Evolutionary conservation across 2,113 vertebrate species (phyloP).

Genomic region (Dasypus novemcinctus): DNA sequence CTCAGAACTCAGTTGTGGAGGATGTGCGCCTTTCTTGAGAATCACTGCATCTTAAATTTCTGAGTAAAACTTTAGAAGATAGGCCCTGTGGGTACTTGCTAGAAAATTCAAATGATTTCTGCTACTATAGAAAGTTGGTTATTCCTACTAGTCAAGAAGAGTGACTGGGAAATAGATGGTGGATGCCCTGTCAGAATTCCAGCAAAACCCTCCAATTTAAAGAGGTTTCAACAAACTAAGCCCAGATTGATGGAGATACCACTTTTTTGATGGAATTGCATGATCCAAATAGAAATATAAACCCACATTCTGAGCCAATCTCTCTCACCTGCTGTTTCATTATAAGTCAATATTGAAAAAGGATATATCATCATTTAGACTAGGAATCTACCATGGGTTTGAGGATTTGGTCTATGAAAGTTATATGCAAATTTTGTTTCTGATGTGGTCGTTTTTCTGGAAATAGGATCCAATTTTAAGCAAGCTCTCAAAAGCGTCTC

Average conservation of each 20-base stretch:
- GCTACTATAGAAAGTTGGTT: background rate
- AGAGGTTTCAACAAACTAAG: background rate
- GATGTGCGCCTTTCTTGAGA: background rate
- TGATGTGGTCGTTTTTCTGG: background rate
- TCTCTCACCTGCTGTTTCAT: background rate
- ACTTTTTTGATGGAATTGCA: background rate
- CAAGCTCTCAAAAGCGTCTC: background rate
- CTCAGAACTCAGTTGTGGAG: background rate
- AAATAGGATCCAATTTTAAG: background rate
- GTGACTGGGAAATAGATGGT: background rate
- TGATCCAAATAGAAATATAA: background rate
- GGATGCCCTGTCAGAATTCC: background rate
- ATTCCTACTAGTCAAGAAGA: background rate
- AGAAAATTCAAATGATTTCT: background rate
- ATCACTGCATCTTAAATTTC: background rate
- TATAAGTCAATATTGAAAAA: background rate
- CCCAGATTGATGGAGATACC: background rate
- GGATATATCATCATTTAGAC: background rate
- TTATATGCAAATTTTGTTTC: background rate
- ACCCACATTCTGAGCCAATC: background rate
- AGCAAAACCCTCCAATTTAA: background rate
- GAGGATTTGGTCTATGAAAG: background rate
- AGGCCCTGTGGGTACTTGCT: background rate
- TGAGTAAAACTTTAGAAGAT: background rate
- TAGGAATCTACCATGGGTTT: background rate